Evolutionary conservation across 2,113 vertebrate species (phyloP).

Genomic region (Scytalopus superciliaris): DNA sequence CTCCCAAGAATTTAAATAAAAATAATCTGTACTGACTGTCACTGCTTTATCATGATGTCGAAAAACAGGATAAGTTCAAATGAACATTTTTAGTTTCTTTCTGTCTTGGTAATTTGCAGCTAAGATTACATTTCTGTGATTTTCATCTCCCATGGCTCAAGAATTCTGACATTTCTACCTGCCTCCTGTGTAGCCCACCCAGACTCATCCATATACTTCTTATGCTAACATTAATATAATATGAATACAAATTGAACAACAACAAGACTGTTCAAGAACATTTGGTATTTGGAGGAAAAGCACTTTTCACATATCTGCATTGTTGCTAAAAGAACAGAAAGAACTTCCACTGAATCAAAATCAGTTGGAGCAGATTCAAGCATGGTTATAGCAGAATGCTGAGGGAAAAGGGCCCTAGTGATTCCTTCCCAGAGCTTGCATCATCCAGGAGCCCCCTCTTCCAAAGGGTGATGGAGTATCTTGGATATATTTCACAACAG

Average conservation of each 20-base stretch:
- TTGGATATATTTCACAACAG: neutral
- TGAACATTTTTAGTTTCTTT: constrained; percentile 39
- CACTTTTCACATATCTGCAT: neutral
- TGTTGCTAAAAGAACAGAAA: neutral
- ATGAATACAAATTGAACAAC: constrained; percentile 15
- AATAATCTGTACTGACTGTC: constrained; percentile 10
- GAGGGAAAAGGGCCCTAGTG: neutral
- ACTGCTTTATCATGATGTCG: constrained; percentile 1
- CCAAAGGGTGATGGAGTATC: neutral
- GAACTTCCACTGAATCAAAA: neutral
- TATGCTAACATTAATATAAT: neutral
- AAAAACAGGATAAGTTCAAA: constrained; percentile 39
- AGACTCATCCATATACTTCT: neutral
- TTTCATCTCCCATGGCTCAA: constrained; percentile 13
- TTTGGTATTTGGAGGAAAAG: neutral
- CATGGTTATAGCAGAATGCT: neutral
- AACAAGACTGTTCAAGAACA: neutral
- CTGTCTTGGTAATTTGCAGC: constrained; percentile 17
- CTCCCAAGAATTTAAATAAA: constrained; percentile 50
- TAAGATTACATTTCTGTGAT: constrained; percentile 32
- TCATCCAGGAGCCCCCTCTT: neutral
- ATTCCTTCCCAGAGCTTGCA: neutral
- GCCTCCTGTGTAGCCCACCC: neutral
- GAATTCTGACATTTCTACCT: constrained; percentile 40
- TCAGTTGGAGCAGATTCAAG: neutral